Base-by-base conservation (phyloP, 2,888 invertebrate species). In the Ophion ellenae region DNA sequence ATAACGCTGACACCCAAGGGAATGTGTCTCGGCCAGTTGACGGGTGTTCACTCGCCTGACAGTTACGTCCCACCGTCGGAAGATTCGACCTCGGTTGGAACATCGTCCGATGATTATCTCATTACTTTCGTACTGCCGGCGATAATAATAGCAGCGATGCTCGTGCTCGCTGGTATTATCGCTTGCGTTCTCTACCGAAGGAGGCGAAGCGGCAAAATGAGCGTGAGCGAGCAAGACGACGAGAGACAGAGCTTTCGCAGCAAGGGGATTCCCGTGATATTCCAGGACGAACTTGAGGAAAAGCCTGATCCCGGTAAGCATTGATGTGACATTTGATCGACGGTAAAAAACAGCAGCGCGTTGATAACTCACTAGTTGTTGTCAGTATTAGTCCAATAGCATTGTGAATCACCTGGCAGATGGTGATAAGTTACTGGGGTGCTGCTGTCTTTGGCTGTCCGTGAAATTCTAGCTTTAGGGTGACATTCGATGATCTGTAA, bases 221-320 rank as follows among this genome's bases (percentile, higher is more conserved):
- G 96, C 90, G 95, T 97, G 85, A 96, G 96, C 91, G 96, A 97
- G 94, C 96, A 96, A 94, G 97, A 97, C 91, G 97, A 98, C 91
- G 97, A 97, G 89, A 95, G 97, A 24, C 97, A 97, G 92, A 97
- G 97, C 87, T 97, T 97, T 95, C 96, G 97, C 73, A 97, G 97
- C 90, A 97, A 97, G 93, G 95, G 95, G 75, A 98, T 99, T 91
- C 99, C 99, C 0, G 98, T 99, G 61, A 99, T 99, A 92, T 99
- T 99, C 94, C 98, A 98, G 94, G 99, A 99, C 94, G 99, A 99
- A 94, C 95, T 99, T 66, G 99, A 99, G 90, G 99, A 99, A 91
- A 97, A 98, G 90, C 98, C 97, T 0, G 97, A 97, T 93, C 97
- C 97, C 28, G 97, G 94, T 94, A 89, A 86, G 81, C 3, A 20